A percentile compares a stretch with the other conserved stretches of the same genome.
Evolutionary conservation across 2,113 vertebrate species (phyloP).

Genomic region (Fukomys damarensis): DNA sequence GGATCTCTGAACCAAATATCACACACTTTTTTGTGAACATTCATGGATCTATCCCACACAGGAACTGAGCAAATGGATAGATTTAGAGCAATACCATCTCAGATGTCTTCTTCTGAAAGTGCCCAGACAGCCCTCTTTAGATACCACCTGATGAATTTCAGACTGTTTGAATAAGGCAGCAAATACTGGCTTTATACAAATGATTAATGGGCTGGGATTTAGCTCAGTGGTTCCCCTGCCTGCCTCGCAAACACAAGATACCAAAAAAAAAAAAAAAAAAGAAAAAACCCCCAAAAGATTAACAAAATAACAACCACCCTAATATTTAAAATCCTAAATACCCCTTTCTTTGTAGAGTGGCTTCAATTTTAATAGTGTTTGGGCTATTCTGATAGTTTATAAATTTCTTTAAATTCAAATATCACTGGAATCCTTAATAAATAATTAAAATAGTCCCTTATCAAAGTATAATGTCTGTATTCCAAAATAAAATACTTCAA

Average conservation of each 20-base stretch:
- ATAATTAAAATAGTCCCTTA: slow-evolving; percentile 30
- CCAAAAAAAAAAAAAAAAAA: too few species aligned
- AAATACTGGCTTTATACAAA: neutral
- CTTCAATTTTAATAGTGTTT: slow-evolving; percentile 1
- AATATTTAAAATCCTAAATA: neutral
- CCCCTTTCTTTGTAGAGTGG: neutral
- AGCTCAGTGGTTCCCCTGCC: too few species aligned
- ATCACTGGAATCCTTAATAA: neutral
- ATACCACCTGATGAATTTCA: neutral
- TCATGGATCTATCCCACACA: fast-evolving
- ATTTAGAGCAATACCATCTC: neutral
- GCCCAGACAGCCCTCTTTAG: neutral
- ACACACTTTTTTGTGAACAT: neutral
- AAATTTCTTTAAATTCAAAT: slow-evolving; percentile 7
- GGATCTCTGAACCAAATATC: neutral
- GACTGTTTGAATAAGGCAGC: neutral
- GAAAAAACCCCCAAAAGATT: too few species aligned
- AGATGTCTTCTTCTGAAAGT: neutral
- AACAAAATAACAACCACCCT: neutral
- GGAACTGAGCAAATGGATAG: neutral
- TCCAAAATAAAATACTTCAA: slow-evolving; percentile 16
- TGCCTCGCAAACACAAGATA: too few species aligned
- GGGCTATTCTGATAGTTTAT: slow-evolving; percentile 17
- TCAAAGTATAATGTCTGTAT: neutral
- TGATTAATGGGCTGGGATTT: too few species aligned